A percentile compares a stretch with the other conserved stretches of the same genome.
phyloP scores from a whole-genome alignment of 2,797 vertebrate genomes.

The Peromyscus melanophrys region DNA sequence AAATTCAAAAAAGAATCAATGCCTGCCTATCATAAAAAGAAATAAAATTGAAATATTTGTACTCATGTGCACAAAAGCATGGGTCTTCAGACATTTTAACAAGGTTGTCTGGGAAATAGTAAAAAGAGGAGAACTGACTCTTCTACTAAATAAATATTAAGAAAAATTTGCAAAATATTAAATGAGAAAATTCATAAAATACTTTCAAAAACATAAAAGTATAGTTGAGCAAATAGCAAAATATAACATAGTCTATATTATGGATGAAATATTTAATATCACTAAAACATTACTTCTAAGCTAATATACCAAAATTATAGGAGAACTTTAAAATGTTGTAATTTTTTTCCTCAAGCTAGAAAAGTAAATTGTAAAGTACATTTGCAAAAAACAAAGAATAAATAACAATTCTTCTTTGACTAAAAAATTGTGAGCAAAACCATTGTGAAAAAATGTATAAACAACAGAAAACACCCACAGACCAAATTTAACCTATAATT shows the following conservation, averaged over 20 bases:
- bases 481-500: not conserved
- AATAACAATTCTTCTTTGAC: not conserved
- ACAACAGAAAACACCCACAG: not conserved
- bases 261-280: not conserved
- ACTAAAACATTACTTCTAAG: not conserved
- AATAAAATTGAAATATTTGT: slow-evolving; percentile 29
- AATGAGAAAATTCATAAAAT: not conserved
- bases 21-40: not conserved
- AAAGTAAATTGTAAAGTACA: not conserved
- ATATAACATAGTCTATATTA: not conserved
- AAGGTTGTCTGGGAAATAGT: not conserved
- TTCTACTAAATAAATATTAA: not conserved
- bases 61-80: not conserved
- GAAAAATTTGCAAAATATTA: not conserved
- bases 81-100: not conserved
- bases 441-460: not conserved
- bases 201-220: not conserved
- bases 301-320: not conserved
- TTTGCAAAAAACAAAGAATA: not conserved
- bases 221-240: not conserved
- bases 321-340: not conserved
- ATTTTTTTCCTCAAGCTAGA: not conserved
- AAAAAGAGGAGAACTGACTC: not conserved
- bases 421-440: not conserved
- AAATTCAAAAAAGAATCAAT: not conserved